Conservation (phyloP, 2,113 vertebrate genomes). For the Grammomys dolichurus region DNA sequence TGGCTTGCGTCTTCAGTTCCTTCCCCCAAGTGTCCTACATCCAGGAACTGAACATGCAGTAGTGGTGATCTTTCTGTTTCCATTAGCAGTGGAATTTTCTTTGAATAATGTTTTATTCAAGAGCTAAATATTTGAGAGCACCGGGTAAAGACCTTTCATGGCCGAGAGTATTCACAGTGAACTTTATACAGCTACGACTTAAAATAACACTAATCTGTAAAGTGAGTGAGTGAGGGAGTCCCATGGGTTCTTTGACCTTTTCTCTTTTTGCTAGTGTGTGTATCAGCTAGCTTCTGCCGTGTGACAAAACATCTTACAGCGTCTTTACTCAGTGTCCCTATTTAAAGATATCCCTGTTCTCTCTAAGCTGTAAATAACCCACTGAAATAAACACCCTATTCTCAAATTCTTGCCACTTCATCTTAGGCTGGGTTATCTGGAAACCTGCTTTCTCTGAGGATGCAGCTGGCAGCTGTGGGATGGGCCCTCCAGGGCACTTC, state of each 20-base stretch:
- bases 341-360: not conserved
- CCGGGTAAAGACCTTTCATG: not conserved
- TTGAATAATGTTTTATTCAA: slow-evolving; percentile 18
- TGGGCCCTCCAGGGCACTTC: not conserved
- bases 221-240: not conserved
- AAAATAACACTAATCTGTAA: not conserved
- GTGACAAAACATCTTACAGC: not conserved
- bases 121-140: slow-evolving; percentile 28
- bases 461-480: fast-evolving
- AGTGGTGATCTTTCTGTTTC: not conserved
- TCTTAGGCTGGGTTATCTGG: not conserved
- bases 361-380: not conserved
- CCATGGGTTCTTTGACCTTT: not conserved
- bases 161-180: not conserved
- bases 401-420: not conserved
- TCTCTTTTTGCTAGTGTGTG: not conserved
- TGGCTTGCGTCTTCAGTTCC: fast-evolving
- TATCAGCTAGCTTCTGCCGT: not conserved
- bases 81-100: not conserved
- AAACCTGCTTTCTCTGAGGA: not conserved
- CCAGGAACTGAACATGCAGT: not conserved
- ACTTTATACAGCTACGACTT: not conserved
- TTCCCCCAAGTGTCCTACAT: not conserved
- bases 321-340: not conserved
- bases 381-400: not conserved